These are phyloP conservation scores for Diglossa cyanea DNA, from an alignment of 2,797 vertebrate genomes.

Conservation along the genomic window DNA sequence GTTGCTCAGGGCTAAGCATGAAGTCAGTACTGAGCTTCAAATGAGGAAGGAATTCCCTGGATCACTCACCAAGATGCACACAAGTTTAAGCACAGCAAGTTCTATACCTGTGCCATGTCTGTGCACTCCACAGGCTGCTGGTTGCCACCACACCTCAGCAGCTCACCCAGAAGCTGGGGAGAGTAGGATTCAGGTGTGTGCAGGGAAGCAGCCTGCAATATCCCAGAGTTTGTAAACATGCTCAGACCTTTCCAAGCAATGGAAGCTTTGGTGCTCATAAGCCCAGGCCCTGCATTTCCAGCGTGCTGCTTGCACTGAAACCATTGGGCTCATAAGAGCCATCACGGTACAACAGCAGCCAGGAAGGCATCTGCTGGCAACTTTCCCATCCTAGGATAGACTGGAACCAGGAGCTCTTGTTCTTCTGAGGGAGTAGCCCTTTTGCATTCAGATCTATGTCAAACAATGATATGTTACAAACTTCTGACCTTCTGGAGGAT, in stretches of 20 bases:
- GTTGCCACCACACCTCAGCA: neutral
- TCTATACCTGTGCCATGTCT: fast-evolving
- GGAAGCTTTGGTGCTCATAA: neutral
- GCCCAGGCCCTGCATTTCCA: neutral
- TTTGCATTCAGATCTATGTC: neutral
- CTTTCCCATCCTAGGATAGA: neutral
- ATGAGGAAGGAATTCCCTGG: neutral
- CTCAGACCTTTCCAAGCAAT: neutral
- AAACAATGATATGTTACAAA: neutral
- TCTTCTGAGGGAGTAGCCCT: neutral
- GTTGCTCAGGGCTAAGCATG: neutral
- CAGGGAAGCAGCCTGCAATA: neutral
- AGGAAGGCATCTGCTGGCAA: neutral
- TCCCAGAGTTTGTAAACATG: neutral
- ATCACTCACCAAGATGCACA: neutral
- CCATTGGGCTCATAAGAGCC: fast-evolving
- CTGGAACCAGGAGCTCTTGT: neutral
- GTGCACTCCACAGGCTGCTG: fast-evolving
- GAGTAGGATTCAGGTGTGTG: neutral
- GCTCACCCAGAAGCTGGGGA: fast-evolving
- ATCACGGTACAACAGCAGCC: neutral
- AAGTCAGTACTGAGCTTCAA: neutral
- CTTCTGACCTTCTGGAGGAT: neutral
- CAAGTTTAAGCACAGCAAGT: neutral
- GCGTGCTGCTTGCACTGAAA: fast-evolving